Evolutionary conservation across 2,888 invertebrate genomes (phyloP), one percentile per base, ranked within the genome.

Genomic region (Heliconius ethilla): DNA sequence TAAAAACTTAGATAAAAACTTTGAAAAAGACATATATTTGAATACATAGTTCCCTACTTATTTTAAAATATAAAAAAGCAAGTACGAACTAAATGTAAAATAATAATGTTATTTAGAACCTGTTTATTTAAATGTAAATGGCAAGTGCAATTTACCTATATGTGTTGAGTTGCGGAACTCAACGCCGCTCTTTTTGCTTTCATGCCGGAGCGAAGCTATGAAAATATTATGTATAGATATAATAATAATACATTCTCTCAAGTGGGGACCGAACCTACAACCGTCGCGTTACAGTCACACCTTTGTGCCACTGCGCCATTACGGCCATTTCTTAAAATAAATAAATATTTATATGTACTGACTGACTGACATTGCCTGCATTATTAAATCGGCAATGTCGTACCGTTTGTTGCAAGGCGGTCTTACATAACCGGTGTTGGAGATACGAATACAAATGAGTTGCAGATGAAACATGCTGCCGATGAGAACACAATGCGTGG

Each of bases 361-460:
- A 79, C 81, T 82, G 33, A 33, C 33, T 33, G 80, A 79, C 81
- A 81, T 81, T 82, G 85, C 85, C 84, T 85, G 84, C 82, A 83
- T 83, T 82, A 84, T 88, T 87, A 88, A 88, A 90, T 87, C 80
- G 80, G 83, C 85, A 88, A 87, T 87, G 89, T 85, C 85, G 86
- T 79, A 85, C 86, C 87, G 40, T 87, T 87, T 86, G 88, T 87
- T 88, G 88, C 88, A 87, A 87, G 87, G 84, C 84, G 83, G 83
- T 87, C 86, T 90, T 90, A 89, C 90, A 90, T 90, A 92, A 89
- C 85, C 77, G 78, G 80, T 81, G 84, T 83, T 83, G 83, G 83
- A 85, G 87, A 85, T 84, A 82, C 84, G 91, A 90, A 92, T 91
- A 89, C 88, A 86, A 90, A 91, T 89, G 83, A 81, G 74, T 74